These are phyloP conservation scores for Diploscapter pachys DNA, from an alignment of 1,140 invertebrate genomes.

Conservation along the genomic window DNA sequence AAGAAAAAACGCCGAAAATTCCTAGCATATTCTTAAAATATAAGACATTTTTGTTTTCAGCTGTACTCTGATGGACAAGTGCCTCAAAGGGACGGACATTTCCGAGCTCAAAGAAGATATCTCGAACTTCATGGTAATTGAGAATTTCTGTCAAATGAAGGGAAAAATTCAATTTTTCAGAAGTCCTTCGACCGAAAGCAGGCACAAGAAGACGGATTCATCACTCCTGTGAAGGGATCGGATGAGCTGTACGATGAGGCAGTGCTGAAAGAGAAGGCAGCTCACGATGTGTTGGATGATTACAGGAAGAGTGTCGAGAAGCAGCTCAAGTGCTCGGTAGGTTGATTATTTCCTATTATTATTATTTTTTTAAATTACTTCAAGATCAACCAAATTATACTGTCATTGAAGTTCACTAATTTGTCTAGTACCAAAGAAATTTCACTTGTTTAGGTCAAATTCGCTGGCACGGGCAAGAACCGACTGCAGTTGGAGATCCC, in stretches of 20 bases:
- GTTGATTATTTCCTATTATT: not conserved
- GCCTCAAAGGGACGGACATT: too few relatives aligned
- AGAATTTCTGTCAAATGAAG: too few relatives aligned
- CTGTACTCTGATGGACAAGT: too few relatives aligned
- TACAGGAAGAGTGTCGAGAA: constrained; percentile 75
- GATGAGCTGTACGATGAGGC: constrained; percentile 82
- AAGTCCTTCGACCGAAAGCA: constrained; percentile 52
- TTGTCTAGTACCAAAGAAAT: too few relatives aligned
- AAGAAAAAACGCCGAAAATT: too few relatives aligned
- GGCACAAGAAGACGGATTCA: constrained; percentile 78
- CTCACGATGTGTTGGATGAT: constrained; percentile 69
- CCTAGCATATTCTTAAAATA: too few relatives aligned
- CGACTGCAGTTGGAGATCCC: constrained; percentile 89
- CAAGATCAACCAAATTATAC: too few relatives aligned
- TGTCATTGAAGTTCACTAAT: too few relatives aligned
- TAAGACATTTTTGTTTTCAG: too few relatives aligned
- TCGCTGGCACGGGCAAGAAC: constrained; percentile 81
- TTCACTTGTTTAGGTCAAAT: constrained; percentile 64
- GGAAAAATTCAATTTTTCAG: too few relatives aligned
- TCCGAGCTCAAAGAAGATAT: too few relatives aligned
- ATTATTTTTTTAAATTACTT: not conserved
- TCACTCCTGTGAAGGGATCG: constrained; percentile 77
- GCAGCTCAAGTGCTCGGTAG: constrained; percentile 71
- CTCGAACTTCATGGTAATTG: too few relatives aligned
- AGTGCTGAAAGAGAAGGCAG: constrained; percentile 68